A percentile compares a stretch with the other conserved stretches of the same genome.
These are phyloP conservation scores for Nasonia longicornis DNA, from an alignment of 1,140 invertebrate species.

Conservation along the genomic window DNA sequence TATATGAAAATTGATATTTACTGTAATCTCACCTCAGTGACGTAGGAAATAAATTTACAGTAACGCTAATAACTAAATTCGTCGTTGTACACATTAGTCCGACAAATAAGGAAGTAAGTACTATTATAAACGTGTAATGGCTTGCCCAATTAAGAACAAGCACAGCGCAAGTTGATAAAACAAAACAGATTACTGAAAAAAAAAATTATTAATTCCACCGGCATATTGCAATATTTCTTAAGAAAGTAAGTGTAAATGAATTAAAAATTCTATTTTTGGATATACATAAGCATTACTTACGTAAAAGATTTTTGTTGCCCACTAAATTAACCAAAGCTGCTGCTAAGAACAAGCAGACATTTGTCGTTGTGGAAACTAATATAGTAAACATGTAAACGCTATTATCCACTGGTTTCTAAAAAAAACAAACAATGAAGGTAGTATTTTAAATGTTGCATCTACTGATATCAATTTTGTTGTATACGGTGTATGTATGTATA, in stretches of 20 bases:
- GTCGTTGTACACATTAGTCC: constrained; percentile 69
- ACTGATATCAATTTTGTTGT: too few relatives aligned
- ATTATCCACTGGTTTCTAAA: constrained; percentile 48
- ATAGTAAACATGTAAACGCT: constrained; percentile 56
- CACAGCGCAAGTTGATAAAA: constrained; percentile 5
- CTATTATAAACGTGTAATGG: constrained; percentile 44
- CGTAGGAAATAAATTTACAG: constrained; percentile 73
- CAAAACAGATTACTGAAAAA: constrained; percentile 20
- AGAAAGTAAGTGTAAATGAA: background rate
- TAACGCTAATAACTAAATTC: constrained; percentile 69
- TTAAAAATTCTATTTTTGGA: background rate
- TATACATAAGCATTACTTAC: constrained; percentile 49
- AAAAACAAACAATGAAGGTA: background rate
- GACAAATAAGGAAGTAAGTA: constrained; percentile 68
- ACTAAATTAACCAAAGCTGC: constrained; percentile 54
- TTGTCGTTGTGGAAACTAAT: constrained; percentile 50
- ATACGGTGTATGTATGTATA: too few relatives aligned
- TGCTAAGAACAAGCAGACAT: constrained; percentile 50
- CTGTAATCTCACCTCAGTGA: constrained; percentile 65
- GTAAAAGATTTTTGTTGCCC: constrained; percentile 55
- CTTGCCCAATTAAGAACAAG: constrained; percentile 21
- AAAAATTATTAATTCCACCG: background rate
- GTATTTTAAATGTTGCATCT: background rate
- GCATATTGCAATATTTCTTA: background rate
- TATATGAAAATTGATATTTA: background rate